Evolutionary conservation across 2,797 vertebrate species (phyloP).

Genomic region (Notolepis coatsorum): DNA sequence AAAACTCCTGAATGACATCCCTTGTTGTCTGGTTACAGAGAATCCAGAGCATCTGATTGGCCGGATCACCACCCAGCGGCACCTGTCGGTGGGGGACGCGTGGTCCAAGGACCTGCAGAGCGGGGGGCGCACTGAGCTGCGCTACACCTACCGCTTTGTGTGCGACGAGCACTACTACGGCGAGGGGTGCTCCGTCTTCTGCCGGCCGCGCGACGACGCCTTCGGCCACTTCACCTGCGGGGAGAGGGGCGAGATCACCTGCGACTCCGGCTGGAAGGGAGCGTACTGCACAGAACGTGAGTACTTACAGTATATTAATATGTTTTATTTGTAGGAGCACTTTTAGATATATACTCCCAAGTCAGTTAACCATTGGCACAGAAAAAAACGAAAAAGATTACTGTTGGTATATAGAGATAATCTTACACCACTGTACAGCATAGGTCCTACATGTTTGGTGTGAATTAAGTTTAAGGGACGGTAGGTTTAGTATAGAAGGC

Average conservation of each 20-base stretch:
- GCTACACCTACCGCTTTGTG: conserved; percentile 95
- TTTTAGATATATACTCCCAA: not conserved
- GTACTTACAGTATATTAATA: conserved; percentile 60
- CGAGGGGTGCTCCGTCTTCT: conserved; percentile 97
- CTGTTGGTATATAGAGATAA: too few species aligned
- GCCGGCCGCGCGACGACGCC: conserved; percentile 93
- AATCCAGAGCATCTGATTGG: conserved; percentile 94
- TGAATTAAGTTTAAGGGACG: conserved; percentile 20
- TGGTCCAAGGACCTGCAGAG: conserved; percentile 96
- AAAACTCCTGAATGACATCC: too few species aligned
- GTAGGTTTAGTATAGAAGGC: too few species aligned
- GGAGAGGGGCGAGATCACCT: conserved; percentile 94
- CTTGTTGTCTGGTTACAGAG: too few species aligned
- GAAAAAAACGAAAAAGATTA: too few species aligned
- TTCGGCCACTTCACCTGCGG: conserved; percentile 98
- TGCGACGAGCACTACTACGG: conserved; percentile 97
- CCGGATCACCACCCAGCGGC: conserved; percentile 93
- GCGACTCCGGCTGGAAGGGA: conserved; percentile 96
- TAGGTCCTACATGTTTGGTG: too few species aligned
- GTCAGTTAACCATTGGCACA: too few species aligned
- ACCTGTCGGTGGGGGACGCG: conserved; percentile 93
- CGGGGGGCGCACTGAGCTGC: conserved; percentile 89
- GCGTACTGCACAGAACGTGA: conserved; percentile 96
- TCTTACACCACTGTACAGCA: too few species aligned
- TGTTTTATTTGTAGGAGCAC: too few species aligned